These are phyloP conservation scores for Apeltes quadracus DNA, from an alignment of 2,113 vertebrate species.

Conservation along the genomic window DNA sequence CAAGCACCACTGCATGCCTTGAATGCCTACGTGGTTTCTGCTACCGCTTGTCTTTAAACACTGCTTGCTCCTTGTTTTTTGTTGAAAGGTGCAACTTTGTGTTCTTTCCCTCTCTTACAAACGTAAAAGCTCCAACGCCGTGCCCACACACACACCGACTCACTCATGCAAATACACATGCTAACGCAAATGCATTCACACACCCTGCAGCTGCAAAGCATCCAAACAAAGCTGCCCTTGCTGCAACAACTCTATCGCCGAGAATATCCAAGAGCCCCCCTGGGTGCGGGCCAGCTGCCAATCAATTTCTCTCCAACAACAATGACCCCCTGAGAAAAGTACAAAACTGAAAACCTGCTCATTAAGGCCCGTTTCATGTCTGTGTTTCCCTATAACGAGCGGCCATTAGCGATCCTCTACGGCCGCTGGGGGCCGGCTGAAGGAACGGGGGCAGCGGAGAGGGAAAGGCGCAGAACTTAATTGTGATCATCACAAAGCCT, in stretches of 20 bases:
- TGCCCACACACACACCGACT: not conserved
- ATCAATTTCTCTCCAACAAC: constrained; percentile 74
- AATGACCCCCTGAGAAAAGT: constrained; percentile 63
- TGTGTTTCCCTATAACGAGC: constrained; percentile 67
- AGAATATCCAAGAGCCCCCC: constrained; percentile 48
- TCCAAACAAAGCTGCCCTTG: constrained; percentile 58
- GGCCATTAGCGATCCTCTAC: constrained; percentile 69
- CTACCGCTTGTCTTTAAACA: not conserved
- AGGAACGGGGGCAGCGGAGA: constrained; percentile 28
- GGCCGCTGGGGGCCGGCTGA: constrained; percentile 45
- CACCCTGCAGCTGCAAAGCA: constrained; percentile 43
- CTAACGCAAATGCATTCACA: constrained; percentile 15
- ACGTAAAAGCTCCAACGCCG: not conserved
- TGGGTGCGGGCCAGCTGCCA: constrained; percentile 61
- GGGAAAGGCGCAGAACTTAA: constrained; percentile 41
- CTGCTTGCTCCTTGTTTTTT: not conserved
- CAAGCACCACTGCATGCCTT: not conserved
- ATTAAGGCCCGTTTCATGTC: constrained; percentile 73
- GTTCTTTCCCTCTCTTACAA: not conserved
- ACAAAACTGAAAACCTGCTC: constrained; percentile 70
- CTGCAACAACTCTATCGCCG: constrained; percentile 50
- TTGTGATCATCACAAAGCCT: constrained; percentile 63
- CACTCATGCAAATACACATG: constrained; percentile 23
- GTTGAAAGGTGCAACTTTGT: not conserved
- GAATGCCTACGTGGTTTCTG: not conserved